phyloP scores from a whole-genome alignment of 2,113 vertebrate genomes.

The Urocynchramus pylzowi region DNA sequence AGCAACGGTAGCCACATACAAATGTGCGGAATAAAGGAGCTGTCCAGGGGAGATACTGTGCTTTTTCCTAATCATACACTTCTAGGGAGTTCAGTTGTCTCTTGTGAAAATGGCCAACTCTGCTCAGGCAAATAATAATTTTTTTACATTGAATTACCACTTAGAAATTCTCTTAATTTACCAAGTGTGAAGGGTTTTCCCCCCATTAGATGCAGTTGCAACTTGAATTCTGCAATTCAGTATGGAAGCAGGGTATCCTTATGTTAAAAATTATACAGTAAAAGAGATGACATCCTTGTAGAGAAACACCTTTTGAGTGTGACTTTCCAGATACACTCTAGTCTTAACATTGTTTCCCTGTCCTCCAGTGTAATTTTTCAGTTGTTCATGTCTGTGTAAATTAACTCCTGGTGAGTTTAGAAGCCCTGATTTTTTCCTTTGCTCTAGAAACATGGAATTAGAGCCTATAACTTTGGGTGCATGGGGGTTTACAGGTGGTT shows the following conservation, averaged over 20 bases:
- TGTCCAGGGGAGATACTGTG: not conserved
- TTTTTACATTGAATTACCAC: not conserved
- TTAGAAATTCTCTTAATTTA: not conserved
- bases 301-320: not conserved
- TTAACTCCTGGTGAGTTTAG: not conserved
- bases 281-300: not conserved
- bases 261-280: not conserved
- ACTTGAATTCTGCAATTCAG: not conserved
- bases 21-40: not conserved
- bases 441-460: not conserved
- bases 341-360: not conserved
- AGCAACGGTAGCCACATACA: not conserved
- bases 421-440: not conserved
- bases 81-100: not conserved
- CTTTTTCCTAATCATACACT: not conserved
- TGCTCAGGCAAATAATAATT: not conserved
- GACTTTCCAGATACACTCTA: not conserved
- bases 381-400: not conserved
- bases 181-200: fast-evolving
- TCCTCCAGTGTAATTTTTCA: not conserved
- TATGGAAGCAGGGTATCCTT: not conserved
- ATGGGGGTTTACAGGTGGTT: not conserved
- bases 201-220: not conserved
- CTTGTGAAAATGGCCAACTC: not conserved
- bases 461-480: not conserved